Evolutionary conservation across 1,140 invertebrate species (phyloP), one percentile per base, ranked within the genome.

Genomic region (Megalonaias nervosa): DNA sequence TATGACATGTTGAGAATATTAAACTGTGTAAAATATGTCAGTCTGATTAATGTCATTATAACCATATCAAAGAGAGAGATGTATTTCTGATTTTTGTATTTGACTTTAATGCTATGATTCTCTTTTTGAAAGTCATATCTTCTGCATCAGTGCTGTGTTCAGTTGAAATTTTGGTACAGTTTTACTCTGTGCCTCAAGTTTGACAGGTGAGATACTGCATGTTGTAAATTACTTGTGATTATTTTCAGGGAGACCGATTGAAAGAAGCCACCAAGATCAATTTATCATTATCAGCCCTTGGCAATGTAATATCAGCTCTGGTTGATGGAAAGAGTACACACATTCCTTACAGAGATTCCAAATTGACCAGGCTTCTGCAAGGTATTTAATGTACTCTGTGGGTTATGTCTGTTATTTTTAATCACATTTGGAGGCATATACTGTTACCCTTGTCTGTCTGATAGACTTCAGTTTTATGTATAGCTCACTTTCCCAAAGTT

Each of bases 261-360:
- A 97, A 97, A 85, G 97, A 99, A 92, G 97, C 97, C 0, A 96
- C 96, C 48, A 98, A 98, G 92, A 99, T 99, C 87, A 99, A 99
- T 92, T 93, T 98, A 84, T 97, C 97, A 3, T 91, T 99, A 16
- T 98, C 97, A 48, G 96, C 97, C 2, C 92, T 99, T 77, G 97
- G 97, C 48, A 99, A 99, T 92, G 97, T 99, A 14, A 99, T 99
- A 82, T 97, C 96, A 48, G 97, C 97, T 0, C 91, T 99, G 62
- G 97, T 97, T 67, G 90, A 91, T 86, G 89, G 88, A 55, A 91
- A 90, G 91, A 96, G 94, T 77, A 94, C 94, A 23, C 91, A 96
- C 81, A 90, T 98, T 79, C 97, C 97, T 5, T 98, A 98, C 91
- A 93, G 97, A 89, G 97, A 98, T 90, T 98, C 96, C 6, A 99